phyloP scores from a whole-genome alignment of 2,113 vertebrate genomes.

The Callaeas wilsoni region DNA sequence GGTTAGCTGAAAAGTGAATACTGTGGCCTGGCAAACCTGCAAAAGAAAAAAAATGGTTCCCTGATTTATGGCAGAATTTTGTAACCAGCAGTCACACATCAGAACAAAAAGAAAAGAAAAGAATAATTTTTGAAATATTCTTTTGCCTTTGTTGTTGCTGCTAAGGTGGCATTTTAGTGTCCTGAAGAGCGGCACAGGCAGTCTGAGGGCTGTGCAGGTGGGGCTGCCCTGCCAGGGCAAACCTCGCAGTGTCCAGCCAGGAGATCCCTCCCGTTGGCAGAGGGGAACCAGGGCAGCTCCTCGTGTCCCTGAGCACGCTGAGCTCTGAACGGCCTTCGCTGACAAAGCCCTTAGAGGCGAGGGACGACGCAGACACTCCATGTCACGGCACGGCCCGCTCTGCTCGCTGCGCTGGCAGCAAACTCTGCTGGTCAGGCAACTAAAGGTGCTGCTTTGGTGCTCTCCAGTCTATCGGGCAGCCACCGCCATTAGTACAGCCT shows the following conservation, averaged over 20 bases:
- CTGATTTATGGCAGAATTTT: slow-evolving; percentile 34
- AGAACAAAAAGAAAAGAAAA: slow-evolving; percentile 58
- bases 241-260: background rate
- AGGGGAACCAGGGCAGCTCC: background rate
- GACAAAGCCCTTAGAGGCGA: too few species aligned
- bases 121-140: slow-evolving; percentile 49
- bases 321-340: background rate
- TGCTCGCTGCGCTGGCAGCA: background rate
- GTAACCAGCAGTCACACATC: slow-evolving; percentile 45
- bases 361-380: background rate
- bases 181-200: background rate
- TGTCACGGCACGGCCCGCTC: background rate
- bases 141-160: slow-evolving; percentile 71
- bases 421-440: background rate
- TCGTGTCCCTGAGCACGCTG: background rate
- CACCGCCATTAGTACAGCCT: background rate
- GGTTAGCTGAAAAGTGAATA: slow-evolving; percentile 77
- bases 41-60: slow-evolving; percentile 17
- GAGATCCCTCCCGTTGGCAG: background rate
- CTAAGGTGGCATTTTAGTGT: background rate
- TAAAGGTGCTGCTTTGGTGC: background rate
- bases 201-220: background rate
- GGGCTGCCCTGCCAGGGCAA: background rate
- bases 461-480: background rate
- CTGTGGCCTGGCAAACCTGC: slow-evolving; percentile 54